Evolutionary conservation across 1,140 invertebrate genomes (phyloP).

Genomic region (Brachionus plicatilis): DNA sequence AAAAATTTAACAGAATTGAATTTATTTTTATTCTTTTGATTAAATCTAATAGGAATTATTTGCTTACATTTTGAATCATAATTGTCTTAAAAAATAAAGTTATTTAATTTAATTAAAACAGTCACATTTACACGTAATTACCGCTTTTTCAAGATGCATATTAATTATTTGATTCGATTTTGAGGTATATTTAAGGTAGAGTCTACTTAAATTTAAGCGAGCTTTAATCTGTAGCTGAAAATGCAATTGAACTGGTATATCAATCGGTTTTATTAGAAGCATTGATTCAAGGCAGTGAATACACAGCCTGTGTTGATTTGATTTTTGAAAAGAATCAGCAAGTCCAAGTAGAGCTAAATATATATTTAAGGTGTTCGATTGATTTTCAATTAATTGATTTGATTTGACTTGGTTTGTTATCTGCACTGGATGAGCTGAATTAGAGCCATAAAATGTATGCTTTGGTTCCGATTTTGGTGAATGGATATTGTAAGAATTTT

Average conservation of each 20-base stretch:
- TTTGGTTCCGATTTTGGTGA: neutral
- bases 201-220: neutral
- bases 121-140: neutral
- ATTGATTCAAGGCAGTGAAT: constrained; percentile 32
- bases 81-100: neutral
- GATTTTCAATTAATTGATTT: neutral
- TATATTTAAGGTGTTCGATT: neutral
- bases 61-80: constrained; percentile 19
- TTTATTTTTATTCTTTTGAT: neutral
- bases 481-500: neutral
- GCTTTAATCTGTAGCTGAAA: constrained; percentile 13
- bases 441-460: neutral
- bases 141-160: constrained; percentile 31
- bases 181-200: neutral
- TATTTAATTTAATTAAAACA: no score
- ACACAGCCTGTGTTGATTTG: neutral
- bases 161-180: constrained; percentile 8
- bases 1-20: neutral
- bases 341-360: neutral
- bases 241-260: neutral
- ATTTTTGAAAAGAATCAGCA: constrained; percentile 2
- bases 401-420: neutral
- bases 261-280: neutral
- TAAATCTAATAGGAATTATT: no score
- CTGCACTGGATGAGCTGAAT: neutral